phyloP scores from a whole-genome alignment of 2,113 vertebrate species.

The Nannobrachium achirus region DNA sequence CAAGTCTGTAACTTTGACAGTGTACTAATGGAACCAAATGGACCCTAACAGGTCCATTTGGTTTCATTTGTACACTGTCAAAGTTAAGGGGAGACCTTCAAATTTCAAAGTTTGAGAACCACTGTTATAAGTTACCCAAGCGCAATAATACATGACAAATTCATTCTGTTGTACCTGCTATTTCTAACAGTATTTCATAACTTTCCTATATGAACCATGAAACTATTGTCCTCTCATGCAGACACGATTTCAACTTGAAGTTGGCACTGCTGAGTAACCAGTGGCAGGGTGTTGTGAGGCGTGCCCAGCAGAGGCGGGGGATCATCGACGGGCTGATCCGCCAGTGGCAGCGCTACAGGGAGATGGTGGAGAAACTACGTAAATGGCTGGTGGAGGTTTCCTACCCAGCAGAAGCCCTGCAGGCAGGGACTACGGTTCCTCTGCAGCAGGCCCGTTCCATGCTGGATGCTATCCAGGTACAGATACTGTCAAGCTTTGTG shows the following conservation, averaged over 20 bases:
- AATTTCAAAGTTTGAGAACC: no score
- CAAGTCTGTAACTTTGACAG: no score
- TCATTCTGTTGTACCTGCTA: no score
- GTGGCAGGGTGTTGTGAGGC: constrained; percentile 96
- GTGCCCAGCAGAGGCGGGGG: constrained; percentile 92
- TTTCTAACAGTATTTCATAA: no score
- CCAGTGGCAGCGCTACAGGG: constrained; percentile 95
- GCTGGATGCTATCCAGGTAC: constrained; percentile 91
- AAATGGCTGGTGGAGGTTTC: constrained; percentile 89
- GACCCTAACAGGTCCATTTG: no score
- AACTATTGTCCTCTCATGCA: constrained; percentile 49
- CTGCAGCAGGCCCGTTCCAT: constrained; percentile 88
- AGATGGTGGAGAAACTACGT: constrained; percentile 90
- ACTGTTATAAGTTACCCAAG: no score
- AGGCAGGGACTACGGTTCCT: constrained; percentile 76
- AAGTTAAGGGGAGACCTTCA: no score
- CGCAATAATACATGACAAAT: no score
- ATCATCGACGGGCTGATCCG: constrained; percentile 94
- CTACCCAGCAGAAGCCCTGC: constrained; percentile 72
- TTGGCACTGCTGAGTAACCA: constrained; percentile 92
- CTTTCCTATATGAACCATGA: background rate
- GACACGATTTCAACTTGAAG: constrained; percentile 94
- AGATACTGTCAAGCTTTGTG: background rate
- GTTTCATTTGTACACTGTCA: no score
- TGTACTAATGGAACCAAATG: no score